phyloP scores from a whole-genome alignment of 1,140 invertebrate genomes.

The Hypothenemus hampei region DNA sequence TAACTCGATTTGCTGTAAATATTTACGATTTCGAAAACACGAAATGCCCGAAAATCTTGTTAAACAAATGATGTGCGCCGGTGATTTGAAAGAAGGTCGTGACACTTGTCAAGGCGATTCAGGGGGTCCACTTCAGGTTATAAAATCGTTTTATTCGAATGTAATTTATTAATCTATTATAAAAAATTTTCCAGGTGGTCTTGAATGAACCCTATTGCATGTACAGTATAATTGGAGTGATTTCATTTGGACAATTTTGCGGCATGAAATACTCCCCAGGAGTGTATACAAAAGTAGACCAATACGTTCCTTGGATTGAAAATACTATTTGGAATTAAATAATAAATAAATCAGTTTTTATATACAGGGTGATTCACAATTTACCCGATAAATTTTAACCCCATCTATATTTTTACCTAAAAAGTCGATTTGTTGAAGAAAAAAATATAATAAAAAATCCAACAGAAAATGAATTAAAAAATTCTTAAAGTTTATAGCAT shows the following conservation, averaged over 20 bases:
- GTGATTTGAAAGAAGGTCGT: constrained; percentile 58
- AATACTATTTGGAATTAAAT: constrained; percentile 26
- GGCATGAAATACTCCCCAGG: constrained; percentile 47
- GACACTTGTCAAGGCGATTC: constrained; percentile 51
- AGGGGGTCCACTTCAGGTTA: constrained; percentile 10
- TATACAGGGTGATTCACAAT: too few relatives aligned
- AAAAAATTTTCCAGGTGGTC: constrained; percentile 14
- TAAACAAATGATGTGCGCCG: constrained; percentile 65
- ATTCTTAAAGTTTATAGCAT: too few relatives aligned
- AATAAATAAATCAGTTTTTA: too few relatives aligned
- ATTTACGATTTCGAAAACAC: constrained; percentile 29
- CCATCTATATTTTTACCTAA: too few relatives aligned
- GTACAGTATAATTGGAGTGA: constrained; percentile 51
- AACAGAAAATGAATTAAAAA: too few relatives aligned
- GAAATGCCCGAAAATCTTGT: constrained; percentile 44
- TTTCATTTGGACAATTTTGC: constrained; percentile 49
- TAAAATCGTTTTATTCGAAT: too few relatives aligned
- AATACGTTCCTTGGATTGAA: constrained; percentile 56
- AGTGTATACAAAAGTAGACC: constrained; percentile 53
- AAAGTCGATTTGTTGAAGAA: too few relatives aligned
- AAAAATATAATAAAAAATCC: too few relatives aligned
- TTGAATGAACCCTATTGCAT: constrained; percentile 44
- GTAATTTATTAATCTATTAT: too few relatives aligned
- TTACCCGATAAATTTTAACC: too few relatives aligned
- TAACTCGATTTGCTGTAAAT: constrained; percentile 14